Evolutionary conservation across 2,797 vertebrate species (phyloP), one percentile per base, ranked within the genome.

Genomic region (Chelon labrosus): DNA sequence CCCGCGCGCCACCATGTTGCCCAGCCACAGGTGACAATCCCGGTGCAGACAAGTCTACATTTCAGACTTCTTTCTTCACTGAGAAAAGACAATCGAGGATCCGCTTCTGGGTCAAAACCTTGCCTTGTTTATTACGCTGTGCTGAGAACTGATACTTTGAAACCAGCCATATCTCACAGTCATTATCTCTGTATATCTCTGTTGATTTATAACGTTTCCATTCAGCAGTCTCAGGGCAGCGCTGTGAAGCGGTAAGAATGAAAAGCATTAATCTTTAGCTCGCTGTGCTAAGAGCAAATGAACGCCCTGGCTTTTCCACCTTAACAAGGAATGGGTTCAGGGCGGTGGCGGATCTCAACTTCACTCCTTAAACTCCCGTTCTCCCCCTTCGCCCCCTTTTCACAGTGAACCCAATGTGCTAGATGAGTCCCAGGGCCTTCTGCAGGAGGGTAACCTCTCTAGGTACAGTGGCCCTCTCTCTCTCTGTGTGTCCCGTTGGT

Each of bases 331-430:
- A 59, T 42, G 58, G 73, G 79, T 79, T 70, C 59, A 37, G 72
- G 64, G 68, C 71, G 76, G 65, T 7, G 80, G 79, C 62, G 80
- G 83, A 70, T 91, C 82, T 91, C 65, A 17, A 87, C 75, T 94
- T 25, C 75, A 74, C 94, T 95, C 95, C 95, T 95, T 96, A 96
- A 97, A 96, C 95, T 95, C 94, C 95, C 75, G 0, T 81, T 84
- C 83, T 82, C 79, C 89, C 82, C 81, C 88, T 94, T 91, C 94
- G 92, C 96, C 96, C 97, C 91, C 95, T 97, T 96, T 97, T 96
- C 95, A 95, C 97, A 99, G 98, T 96, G 98, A 99, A 96, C 98
- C 98, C 96, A 99, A 99, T 99, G 98, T 99, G 96, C 98, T 99
- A 96, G 98, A 99, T 97, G 98, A 99, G 93, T 98, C 96, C 97